A percentile compares a stretch with the other conserved stretches of the same genome.
These are phyloP conservation scores for Agapostemon virescens DNA, from an alignment of 2,888 invertebrate species.

Conservation along the genomic window DNA sequence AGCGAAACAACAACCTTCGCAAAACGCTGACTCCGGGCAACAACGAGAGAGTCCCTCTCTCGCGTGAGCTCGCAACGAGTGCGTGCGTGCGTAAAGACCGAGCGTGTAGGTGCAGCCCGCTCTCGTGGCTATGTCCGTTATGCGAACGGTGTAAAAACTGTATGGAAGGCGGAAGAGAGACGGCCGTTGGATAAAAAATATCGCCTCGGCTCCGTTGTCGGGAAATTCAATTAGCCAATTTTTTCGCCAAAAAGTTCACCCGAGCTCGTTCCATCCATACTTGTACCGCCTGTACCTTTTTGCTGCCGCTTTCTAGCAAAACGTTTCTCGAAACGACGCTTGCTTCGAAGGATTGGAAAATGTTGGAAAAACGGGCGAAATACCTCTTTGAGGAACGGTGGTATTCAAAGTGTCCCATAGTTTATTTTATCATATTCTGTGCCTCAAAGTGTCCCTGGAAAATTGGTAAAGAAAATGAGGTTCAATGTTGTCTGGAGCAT, in stretches of 20 bases:
- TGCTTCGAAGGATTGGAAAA: neutral
- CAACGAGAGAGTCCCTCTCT: conserved; percentile 26
- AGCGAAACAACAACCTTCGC: conserved; percentile 48
- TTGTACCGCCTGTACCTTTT: neutral
- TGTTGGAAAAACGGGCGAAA: neutral
- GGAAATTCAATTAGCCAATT: conserved; percentile 5
- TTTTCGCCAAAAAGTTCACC: neutral
- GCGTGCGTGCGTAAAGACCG: conserved; percentile 41
- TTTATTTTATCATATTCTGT: too few species aligned
- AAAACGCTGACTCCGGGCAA: conserved; percentile 33
- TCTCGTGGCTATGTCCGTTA: conserved; percentile 42
- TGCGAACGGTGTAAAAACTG: conserved; percentile 2
- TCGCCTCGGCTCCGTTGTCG: conserved; percentile 6
- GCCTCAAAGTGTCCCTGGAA: too few species aligned
- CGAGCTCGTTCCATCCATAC: neutral
- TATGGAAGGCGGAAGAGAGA: neutral
- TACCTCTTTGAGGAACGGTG: too few species aligned
- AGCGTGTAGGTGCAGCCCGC: conserved; percentile 21
- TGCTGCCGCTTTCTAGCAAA: neutral
- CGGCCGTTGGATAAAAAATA: conserved; percentile 10
- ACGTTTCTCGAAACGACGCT: neutral
- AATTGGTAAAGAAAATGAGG: too few species aligned
- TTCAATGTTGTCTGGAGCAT: too few species aligned
- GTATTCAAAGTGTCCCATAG: too few species aligned
- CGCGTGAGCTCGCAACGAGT: conserved; percentile 16